Conservation (phyloP, 2,888 invertebrate species). For the Drosophila rubida region DNA sequence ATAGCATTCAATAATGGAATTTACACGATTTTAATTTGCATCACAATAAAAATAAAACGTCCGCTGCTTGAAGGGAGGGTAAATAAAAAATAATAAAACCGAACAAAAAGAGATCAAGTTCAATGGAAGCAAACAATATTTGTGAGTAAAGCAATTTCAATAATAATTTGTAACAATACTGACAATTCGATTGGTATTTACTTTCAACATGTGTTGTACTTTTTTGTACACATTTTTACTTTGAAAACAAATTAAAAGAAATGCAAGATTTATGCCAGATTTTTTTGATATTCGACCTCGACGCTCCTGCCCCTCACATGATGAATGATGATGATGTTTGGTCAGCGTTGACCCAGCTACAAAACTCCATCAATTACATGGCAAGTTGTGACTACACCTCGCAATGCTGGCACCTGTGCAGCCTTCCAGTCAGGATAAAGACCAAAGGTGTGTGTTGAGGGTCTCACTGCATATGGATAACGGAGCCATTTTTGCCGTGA, state of each 20-base stretch:
- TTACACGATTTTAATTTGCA: slow-evolving; percentile 44
- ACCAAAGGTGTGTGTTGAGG: slow-evolving; percentile 5
- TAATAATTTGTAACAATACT: slow-evolving; percentile 21
- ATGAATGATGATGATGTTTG: slow-evolving; percentile 56
- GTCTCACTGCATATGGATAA: slow-evolving; percentile 45
- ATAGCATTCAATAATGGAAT: slow-evolving; percentile 35
- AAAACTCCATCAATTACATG: slow-evolving; percentile 49
- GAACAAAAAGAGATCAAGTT: not conserved
- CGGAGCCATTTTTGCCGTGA: slow-evolving; percentile 30
- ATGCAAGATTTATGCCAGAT: slow-evolving; percentile 26
- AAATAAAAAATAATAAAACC: slow-evolving; percentile 1
- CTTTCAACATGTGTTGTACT: slow-evolving; percentile 23
- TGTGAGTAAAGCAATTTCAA: slow-evolving; percentile 23
- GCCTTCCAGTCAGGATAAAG: slow-evolving; percentile 7
- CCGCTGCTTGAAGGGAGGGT: not conserved
- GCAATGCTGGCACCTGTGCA: slow-evolving; percentile 16
- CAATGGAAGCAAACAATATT: not conserved
- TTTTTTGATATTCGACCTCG: slow-evolving; percentile 6
- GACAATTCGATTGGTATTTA: slow-evolving; percentile 59
- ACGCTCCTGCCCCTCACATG: slow-evolving; percentile 6
- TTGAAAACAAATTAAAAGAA: slow-evolving; percentile 10
- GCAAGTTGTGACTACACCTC: slow-evolving; percentile 28
- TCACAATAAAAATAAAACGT: slow-evolving; percentile 1
- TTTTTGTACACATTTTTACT: slow-evolving; percentile 1
- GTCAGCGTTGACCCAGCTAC: slow-evolving; percentile 32